Evolutionary conservation across 2,888 invertebrate species (phyloP).

Genomic region (Dryocosmus kuriphilus): DNA sequence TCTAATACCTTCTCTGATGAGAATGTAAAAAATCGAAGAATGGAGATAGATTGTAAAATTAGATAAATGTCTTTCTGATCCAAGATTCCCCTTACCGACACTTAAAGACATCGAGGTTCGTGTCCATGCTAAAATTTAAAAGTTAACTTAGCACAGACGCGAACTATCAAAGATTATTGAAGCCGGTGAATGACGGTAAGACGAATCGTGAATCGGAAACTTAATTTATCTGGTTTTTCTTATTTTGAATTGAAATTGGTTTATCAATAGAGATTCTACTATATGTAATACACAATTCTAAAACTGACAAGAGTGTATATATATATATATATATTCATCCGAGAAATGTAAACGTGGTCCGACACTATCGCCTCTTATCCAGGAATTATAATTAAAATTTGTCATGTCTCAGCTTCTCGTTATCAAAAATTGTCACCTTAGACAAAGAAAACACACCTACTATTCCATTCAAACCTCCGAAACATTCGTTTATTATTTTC

Average conservation of each 20-base stretch:
- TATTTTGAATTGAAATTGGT: neutral
- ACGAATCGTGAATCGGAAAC: too few species aligned
- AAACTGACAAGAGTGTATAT: conserved; percentile 8
- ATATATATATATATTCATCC: neutral
- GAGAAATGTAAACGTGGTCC: neutral
- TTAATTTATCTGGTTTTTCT: neutral
- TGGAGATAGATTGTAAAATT: too few species aligned
- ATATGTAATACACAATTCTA: neutral
- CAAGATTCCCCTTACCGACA: too few species aligned
- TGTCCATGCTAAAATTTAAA: too few species aligned
- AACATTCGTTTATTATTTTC: neutral
- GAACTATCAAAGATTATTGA: too few species aligned
- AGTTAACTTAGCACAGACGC: too few species aligned
- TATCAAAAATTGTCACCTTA: neutral
- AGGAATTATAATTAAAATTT: neutral
- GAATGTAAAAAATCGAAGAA: too few species aligned
- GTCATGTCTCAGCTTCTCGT: neutral
- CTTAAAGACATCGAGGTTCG: too few species aligned
- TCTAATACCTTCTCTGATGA: too few species aligned
- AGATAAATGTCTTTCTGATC: too few species aligned
- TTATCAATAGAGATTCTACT: neutral
- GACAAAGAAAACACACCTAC: neutral
- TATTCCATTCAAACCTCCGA: neutral
- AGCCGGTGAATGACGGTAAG: too few species aligned
- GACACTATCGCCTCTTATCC: neutral